Base-by-base conservation (phyloP, 2,888 invertebrate genomes). In the Meiosimyza decipiens region DNA sequence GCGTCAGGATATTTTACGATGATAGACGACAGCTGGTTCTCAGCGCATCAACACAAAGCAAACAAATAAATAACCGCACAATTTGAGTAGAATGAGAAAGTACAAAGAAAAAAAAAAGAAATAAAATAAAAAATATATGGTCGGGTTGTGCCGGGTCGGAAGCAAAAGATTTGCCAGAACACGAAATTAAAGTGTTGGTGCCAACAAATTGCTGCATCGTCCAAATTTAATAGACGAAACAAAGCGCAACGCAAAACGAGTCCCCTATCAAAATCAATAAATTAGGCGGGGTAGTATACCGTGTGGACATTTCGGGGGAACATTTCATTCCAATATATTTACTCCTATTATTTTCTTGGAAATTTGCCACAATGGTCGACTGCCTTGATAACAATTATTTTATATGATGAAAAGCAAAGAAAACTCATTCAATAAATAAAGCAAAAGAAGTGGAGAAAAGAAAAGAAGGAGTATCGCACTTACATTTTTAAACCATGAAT, bases 401-500 rank as follows among this genome's bases (percentile, higher is more conserved):
- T 28, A 64, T 18, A 22, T 13, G 51, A 13, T 51, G 7, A 40
- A 59, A 18, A 59, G 22, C 7, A 50, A 66, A 54, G 54, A 18
- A 28, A 67, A 67, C 47, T 67, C 22, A 18, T 13, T 22, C 47
- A 16, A 63, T 63, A 47, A 47, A 49, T n/a, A 9, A 40, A 59
- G 59, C 59, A 3, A 59, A 59, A 22, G 22, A 60, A 70, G n/a
- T 49, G 63, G 15, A 16, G 16, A 16, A 47, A 13, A 7, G 49
- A 40, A n/a, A 0, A 47, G 63, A 28, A 28, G 40, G 9, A 40
- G 9, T 40, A 1, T 40, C 9, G 2, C 40, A 90, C 91, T 91
- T 89, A 95, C 95, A 88, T 94, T 92, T 85, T 92, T 94, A 84
- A 93, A 94, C 91, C 95, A 95, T 67, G 91, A 91, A 84, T 92